A percentile compares a stretch with the other conserved stretches of the same genome.
Conservation (phyloP, 2,888 invertebrate genomes). For the Drosophila bunnanda region DNA sequence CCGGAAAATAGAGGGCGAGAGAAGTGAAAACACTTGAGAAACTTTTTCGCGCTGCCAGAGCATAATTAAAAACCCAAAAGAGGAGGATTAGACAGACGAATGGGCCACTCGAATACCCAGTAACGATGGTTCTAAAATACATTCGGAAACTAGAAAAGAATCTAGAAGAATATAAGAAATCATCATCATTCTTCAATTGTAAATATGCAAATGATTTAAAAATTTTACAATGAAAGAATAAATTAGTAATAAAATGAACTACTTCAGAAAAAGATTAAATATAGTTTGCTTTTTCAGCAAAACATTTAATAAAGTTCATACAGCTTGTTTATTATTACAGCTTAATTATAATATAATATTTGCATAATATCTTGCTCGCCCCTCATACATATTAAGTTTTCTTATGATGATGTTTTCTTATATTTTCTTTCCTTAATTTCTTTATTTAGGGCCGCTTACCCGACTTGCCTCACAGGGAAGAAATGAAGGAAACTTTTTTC, state of each 20-base stretch:
- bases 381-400: conserved; percentile 1
- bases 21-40: conserved; percentile 49
- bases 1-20: conserved; percentile 24
- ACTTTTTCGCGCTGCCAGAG: conserved; percentile 45
- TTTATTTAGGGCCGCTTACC: conserved; percentile 9
- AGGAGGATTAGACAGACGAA: neutral
- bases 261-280: neutral
- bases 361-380: neutral
- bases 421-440: conserved; percentile 9
- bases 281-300: neutral
- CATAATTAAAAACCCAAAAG: conserved; percentile 55
- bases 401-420: conserved; percentile 2
- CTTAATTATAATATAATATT: conserved; percentile 9
- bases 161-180: neutral
- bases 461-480: neutral
- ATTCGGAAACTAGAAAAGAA: neutral
- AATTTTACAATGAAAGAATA: too few species aligned
- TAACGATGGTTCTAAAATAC: too few species aligned
- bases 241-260: too few species aligned
- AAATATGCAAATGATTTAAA: too few species aligned
- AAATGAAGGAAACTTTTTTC: conserved; percentile 8
- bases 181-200: too few species aligned
- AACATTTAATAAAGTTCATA: neutral
- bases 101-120: conserved; percentile 6
- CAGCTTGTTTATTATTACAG: neutral